A percentile compares a stretch with the other conserved stretches of the same genome.
These are phyloP conservation scores for Monomorium pharaonis DNA, from an alignment of 1,140 invertebrate species.

Conservation along the genomic window DNA sequence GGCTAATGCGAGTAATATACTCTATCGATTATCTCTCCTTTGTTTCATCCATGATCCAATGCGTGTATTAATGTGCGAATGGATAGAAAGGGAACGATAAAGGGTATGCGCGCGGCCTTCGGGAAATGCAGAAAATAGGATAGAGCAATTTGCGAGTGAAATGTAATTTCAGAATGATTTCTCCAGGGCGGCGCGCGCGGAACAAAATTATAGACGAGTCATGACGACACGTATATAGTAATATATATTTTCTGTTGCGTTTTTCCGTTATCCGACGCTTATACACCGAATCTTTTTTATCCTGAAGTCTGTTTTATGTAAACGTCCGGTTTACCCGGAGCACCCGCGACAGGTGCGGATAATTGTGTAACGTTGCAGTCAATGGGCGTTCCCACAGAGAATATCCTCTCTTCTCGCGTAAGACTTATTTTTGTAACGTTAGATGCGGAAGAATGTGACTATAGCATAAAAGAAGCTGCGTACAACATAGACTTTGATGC, in stretches of 20 bases:
- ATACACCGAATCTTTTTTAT: conserved; percentile 1
- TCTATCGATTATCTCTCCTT: not conserved
- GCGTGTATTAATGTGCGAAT: conserved; percentile 4
- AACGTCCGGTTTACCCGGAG: conserved; percentile 19
- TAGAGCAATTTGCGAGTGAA: conserved; percentile 55
- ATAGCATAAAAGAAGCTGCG: conserved; percentile 1
- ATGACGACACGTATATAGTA: not conserved
- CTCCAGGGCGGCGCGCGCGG: conserved; percentile 15
- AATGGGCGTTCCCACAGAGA: conserved; percentile 19
- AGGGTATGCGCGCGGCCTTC: conserved; percentile 23
- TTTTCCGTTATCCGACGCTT: conserved; percentile 17
- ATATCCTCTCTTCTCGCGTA: not conserved
- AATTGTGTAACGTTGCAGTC: conserved; percentile 51
- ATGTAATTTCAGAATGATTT: conserved; percentile 54
- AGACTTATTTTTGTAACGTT: conserved; percentile 42
- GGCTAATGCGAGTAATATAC: not conserved
- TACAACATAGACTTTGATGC: not conserved
- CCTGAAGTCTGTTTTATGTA: conserved; percentile 40
- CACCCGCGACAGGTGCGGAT: conserved; percentile 38
- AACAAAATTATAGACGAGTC: conserved; percentile 47
- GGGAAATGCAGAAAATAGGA: conserved; percentile 35
- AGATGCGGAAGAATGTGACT: not conserved
- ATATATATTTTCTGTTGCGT: not conserved
- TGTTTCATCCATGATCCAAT: not conserved
- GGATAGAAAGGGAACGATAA: conserved; percentile 29